Evolutionary conservation across 2,113 vertebrate species (phyloP), one percentile per base, ranked within the genome.

Genomic region (Sardina pilchardus): DNA sequence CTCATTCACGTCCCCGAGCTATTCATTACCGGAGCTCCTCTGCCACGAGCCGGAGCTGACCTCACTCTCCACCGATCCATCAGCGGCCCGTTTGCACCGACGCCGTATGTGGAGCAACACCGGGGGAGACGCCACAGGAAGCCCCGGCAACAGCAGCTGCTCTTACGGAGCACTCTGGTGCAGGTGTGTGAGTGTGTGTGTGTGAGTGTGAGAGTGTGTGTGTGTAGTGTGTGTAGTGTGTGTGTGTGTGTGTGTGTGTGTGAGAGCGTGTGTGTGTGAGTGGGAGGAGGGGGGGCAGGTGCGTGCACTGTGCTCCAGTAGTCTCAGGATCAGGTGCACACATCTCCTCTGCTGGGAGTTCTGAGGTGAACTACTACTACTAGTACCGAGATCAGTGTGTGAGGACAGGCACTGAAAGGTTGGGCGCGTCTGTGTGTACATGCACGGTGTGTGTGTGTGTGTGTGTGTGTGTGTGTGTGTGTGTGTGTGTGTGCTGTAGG

Each of bases 21-120:
- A 91, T 85, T 94, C 91, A 94, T 94, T 93, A 94, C 82, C 86
- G 84, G 47, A 43, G 85, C 71, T 90, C 89, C 84, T 80, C 88
- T 84, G 82, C 56, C 53, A 83, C 87, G 88, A 82, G 87, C 48
- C 87, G 89, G 86, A 86, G 85, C 87, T 83, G 87, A 89, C 84
- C 87, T 89, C 71, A n/a, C 56, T 78, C 83, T 39, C 78, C 81
- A 80, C 59, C 53, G 43, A 84, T 89, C 84, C 53, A 84, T 89
- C 91, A 84, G 81, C 0, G 67, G 84, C 85, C 86, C 82, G 80
- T 78, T 53, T 53, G 50, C 50, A 17, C 50, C 50, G 50, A 19
- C 50, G 19, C 50, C 16, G 14, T 53, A 17, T 53, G 50, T 53
- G 16, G 50, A 19, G 50, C 14, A 53, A 19, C 50, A 53, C 50